These are phyloP conservation scores for Micrasema minimum DNA, from an alignment of 1,140 invertebrate genomes.

Conservation along the genomic window DNA sequence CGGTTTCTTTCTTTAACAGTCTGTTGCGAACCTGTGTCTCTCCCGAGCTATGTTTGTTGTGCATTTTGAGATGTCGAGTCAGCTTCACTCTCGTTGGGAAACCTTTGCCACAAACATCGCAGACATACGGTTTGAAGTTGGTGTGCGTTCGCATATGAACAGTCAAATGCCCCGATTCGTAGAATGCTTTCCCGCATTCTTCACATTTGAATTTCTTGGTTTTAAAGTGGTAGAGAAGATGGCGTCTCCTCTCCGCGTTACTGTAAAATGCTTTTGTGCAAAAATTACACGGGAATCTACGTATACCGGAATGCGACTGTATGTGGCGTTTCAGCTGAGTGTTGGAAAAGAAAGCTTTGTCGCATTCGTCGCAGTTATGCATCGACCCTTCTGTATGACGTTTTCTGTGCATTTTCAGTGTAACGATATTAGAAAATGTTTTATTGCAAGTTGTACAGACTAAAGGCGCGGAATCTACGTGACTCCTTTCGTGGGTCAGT, in stretches of 20 bases:
- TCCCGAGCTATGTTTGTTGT: conserved; percentile 6
- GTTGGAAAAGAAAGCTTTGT: conserved; percentile 32
- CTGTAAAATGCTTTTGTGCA: conserved; percentile 45
- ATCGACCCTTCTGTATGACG: conserved; percentile 32
- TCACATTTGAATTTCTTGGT: conserved; percentile 44
- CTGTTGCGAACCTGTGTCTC: conserved; percentile 20
- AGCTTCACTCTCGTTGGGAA: conserved; percentile 42
- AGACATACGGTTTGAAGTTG: conserved; percentile 70
- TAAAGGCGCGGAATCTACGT: conserved; percentile 1
- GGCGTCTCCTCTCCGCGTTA: conserved; percentile 38
- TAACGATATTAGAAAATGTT: conserved; percentile 35
- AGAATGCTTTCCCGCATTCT: conserved; percentile 48
- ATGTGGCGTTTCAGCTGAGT: conserved; percentile 35
- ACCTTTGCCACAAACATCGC: conserved; percentile 62
- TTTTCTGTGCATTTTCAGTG: conserved; percentile 40
- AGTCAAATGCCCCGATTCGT: conserved; percentile 54
- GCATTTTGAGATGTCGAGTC: conserved; percentile 41
- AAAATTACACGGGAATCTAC: conserved; percentile 42
- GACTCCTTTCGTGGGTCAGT: conserved; percentile 30
- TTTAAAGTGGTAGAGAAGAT: conserved; percentile 46
- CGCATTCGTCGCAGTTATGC: conserved; percentile 36
- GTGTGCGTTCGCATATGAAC: conserved; percentile 59
- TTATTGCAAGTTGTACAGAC: conserved; percentile 41
- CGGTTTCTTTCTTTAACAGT: background rate
- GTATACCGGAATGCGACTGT: conserved; percentile 34